Conservation (phyloP, 2,113 vertebrate species). For the Anarhynchus alexandrinus region DNA sequence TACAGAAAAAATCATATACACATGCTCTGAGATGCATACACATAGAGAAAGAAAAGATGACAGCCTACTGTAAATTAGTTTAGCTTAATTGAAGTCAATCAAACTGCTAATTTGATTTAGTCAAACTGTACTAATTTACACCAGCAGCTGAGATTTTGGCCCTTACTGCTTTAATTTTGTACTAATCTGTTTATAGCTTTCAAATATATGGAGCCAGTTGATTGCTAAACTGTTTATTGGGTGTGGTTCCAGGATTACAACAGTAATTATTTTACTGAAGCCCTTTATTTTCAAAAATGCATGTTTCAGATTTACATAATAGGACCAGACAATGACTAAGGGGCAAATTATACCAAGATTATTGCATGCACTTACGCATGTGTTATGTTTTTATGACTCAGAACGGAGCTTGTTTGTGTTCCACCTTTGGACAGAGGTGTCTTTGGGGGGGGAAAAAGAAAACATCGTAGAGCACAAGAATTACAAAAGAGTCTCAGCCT, state of each 20-base stretch:
- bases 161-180: slow-evolving; percentile 38
- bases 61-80: slow-evolving; percentile 19
- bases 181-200: slow-evolving; percentile 66
- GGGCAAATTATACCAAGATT: slow-evolving; percentile 78
- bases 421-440: slow-evolving; percentile 68
- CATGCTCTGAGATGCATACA: background rate
- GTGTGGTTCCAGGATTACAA: slow-evolving; percentile 67
- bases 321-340: slow-evolving; percentile 83
- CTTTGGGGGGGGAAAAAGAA: background rate
- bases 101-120: slow-evolving; percentile 54
- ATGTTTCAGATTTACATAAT: slow-evolving; percentile 80
- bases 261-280: slow-evolving; percentile 67
- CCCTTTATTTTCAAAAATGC: slow-evolving; percentile 71
- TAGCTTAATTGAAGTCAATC: slow-evolving; percentile 47
- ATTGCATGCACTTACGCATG: slow-evolving; percentile 76
- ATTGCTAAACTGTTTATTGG: slow-evolving; percentile 76
- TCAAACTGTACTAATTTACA: slow-evolving; percentile 27
- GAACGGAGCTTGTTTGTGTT: slow-evolving; percentile 69
- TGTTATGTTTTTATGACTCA: slow-evolving; percentile 75
- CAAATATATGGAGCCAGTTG: slow-evolving; percentile 52
- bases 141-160: slow-evolving; percentile 15
- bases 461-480: slow-evolving; percentile 26
- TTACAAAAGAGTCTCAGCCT: slow-evolving; percentile 59
- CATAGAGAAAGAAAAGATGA: background rate
- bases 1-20: background rate